phyloP scores from a whole-genome alignment of 2,888 invertebrate genomes.

The Drosophila pullipes region DNA sequence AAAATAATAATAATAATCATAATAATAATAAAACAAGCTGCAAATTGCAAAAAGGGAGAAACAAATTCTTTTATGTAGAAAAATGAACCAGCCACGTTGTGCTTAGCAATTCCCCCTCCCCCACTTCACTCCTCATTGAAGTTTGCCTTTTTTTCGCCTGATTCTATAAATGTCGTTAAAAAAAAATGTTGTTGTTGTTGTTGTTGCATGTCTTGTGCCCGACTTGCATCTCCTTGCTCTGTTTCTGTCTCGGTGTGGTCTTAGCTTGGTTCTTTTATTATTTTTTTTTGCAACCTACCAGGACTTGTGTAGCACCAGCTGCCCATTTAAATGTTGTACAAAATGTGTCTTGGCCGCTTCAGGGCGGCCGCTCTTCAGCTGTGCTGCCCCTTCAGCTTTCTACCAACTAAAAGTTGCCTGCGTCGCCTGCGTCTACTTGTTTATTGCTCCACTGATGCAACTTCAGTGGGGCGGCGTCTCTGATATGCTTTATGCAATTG shows the following conservation, averaged over 20 bases:
- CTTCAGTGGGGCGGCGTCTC: constrained; percentile 33
- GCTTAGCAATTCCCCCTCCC: constrained; percentile 10
- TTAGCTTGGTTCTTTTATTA: constrained; percentile 16
- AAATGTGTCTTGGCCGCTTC: constrained; percentile 65
- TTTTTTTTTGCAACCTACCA: constrained; percentile 43
- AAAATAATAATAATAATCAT: constrained; percentile 14
- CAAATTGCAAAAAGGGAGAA: constrained; percentile 18
- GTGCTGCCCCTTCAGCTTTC: neutral
- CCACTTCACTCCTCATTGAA: neutral
- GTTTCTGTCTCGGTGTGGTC: constrained; percentile 42
- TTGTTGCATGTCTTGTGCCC: constrained; percentile 23
- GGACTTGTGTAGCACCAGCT: constrained; percentile 24
- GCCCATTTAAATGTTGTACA: constrained; percentile 69
- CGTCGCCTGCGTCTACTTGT: constrained; percentile 16
- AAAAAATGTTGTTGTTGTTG: constrained; percentile 17
- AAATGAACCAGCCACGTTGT: constrained; percentile 23
- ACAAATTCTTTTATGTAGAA: constrained; percentile 3
- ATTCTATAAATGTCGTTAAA: constrained; percentile 50
- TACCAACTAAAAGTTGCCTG: constrained; percentile 13
- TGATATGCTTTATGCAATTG: constrained; percentile 51
- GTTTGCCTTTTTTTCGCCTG: constrained; percentile 9
- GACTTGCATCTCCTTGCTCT: neutral
- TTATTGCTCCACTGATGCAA: constrained; percentile 58
- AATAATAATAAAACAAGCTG: constrained; percentile 29
- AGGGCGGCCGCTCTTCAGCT: constrained; percentile 54